Percentiles rank a stretch among this genome's conserved stretches.
phyloP scores from a whole-genome alignment of 2,113 vertebrate genomes.

The Chrysochloris asiatica region DNA sequence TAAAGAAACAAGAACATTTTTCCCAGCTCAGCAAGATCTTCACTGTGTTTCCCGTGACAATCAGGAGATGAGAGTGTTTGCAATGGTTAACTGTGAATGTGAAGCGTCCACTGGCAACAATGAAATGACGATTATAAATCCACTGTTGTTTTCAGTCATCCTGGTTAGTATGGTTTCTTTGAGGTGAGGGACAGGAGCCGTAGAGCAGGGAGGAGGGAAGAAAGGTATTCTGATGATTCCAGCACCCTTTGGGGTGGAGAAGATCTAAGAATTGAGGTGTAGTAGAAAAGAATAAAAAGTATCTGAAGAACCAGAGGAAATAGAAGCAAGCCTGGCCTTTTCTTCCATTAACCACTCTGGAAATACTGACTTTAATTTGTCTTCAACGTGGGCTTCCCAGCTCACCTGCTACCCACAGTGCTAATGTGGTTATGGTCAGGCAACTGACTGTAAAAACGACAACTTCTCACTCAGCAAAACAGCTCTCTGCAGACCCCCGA shows the following conservation, averaged over 20 bases:
- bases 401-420: conserved; percentile 42
- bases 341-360: not conserved
- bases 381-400: conserved; percentile 22
- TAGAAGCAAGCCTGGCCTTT: not conserved
- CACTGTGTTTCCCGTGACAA: not conserved
- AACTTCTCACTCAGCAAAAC: conserved; percentile 32
- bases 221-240: not conserved
- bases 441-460: not conserved
- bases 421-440: conserved; percentile 52
- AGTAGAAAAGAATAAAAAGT: not conserved
- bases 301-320: not conserved
- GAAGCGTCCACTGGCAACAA: not conserved
- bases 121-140: not conserved
- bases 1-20: not conserved
- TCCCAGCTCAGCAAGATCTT: not conserved
- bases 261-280: not conserved
- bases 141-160: not conserved
- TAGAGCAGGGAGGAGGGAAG: not conserved
- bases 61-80: not conserved
- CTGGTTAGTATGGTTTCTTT: not conserved
- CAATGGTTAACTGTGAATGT: not conserved
- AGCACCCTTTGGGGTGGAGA: not conserved
- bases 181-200: not conserved
- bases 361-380: conserved; percentile 34
- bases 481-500: conserved; percentile 58